Evolutionary conservation across 2,113 vertebrate species (phyloP), one percentile per base, ranked within the genome.

Genomic region (Thamnaconus septentrionalis): DNA sequence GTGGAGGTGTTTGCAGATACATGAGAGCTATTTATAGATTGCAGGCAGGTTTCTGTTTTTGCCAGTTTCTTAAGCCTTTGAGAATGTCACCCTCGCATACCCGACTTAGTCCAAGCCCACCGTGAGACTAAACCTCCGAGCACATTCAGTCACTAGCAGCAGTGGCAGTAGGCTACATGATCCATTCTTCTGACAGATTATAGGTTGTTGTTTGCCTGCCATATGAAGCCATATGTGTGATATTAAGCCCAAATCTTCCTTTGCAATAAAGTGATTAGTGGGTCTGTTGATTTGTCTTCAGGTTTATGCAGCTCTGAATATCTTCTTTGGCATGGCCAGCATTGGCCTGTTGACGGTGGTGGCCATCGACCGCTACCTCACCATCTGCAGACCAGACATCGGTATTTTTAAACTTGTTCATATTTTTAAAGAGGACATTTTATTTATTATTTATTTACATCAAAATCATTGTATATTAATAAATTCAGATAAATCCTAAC

Each of bases 301-400:
- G 97, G 90, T 98, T 73, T 99, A 99, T 78, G 97, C 97, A 60
- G 96, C 94, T 55, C 84, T 98, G 67, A 99, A 99, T 88, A 98
- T 99, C 74, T 98, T 99, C 83, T 99, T 99, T 67, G 97, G 97
- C 43, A 98, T 99, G 97, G 94, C 95, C 0, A 99, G 97, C 73
- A 99, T 98, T 46, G 97, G 96, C 49, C 90, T 99, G 61, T 94
- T 99, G 70, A 98, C 94, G 1, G 94, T 95, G 44, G 94, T 99
- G 66, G 95, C 97, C 0, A 55, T 98, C 47, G 97, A 99, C 75
- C 93, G 96, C 31, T 98, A 98, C 18, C 88, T 98, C 71, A 94
- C 92, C 61, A 94, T 98, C 88, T 96, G 96, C 92, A 92, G 90
- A 61, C 94, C 96, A 62, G 90, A 95, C 65, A 82, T 94, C 88